These are phyloP conservation scores for Pempheris klunzingeri DNA, from an alignment of 2,797 vertebrate species.

Conservation along the genomic window DNA sequence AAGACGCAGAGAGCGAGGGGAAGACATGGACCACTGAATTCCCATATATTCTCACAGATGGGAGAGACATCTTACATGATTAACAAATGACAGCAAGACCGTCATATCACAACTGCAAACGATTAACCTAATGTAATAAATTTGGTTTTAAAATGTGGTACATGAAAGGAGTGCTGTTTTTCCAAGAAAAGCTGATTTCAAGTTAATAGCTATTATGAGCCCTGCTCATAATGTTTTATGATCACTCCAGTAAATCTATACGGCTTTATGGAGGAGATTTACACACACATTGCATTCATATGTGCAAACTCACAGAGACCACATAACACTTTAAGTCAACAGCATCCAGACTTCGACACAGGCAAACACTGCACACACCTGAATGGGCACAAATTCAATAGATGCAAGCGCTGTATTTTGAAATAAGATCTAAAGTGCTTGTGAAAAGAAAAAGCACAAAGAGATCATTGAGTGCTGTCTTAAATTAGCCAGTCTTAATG, in stretches of 20 bases:
- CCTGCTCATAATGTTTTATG: slow-evolving; percentile 61
- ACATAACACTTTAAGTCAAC: slow-evolving; percentile 6
- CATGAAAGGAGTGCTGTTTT: slow-evolving; percentile 45
- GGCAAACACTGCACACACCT: slow-evolving; percentile 22
- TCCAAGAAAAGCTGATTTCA: slow-evolving; percentile 42
- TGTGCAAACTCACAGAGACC: slow-evolving; percentile 17
- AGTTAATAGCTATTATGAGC: slow-evolving; percentile 42
- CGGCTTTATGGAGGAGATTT: slow-evolving; percentile 44
- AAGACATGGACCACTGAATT: neutral
- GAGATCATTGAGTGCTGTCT: slow-evolving; percentile 56
- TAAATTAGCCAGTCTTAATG: slow-evolving; percentile 66
- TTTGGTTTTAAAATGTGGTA: slow-evolving; percentile 30
- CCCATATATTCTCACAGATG: slow-evolving; percentile 27
- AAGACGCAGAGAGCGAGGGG: slow-evolving; percentile 17
- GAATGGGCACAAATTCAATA: slow-evolving; percentile 34
- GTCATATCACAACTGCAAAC: slow-evolving; percentile 37
- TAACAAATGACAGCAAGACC: slow-evolving; percentile 18
- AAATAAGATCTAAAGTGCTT: slow-evolving; percentile 38
- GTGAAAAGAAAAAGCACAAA: slow-evolving; percentile 50
- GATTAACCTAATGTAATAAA: slow-evolving; percentile 11
- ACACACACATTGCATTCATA: slow-evolving; percentile 37
- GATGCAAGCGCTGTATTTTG: slow-evolving; percentile 26
- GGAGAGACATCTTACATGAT: slow-evolving; percentile 28
- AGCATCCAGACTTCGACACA: slow-evolving; percentile 9
- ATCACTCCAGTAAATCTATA: slow-evolving; percentile 55